A percentile compares a stretch with the other conserved stretches of the same genome.
These are phyloP conservation scores for Malaclemys terrapin DNA, from an alignment of 2,113 vertebrate genomes.

Conservation along the genomic window DNA sequence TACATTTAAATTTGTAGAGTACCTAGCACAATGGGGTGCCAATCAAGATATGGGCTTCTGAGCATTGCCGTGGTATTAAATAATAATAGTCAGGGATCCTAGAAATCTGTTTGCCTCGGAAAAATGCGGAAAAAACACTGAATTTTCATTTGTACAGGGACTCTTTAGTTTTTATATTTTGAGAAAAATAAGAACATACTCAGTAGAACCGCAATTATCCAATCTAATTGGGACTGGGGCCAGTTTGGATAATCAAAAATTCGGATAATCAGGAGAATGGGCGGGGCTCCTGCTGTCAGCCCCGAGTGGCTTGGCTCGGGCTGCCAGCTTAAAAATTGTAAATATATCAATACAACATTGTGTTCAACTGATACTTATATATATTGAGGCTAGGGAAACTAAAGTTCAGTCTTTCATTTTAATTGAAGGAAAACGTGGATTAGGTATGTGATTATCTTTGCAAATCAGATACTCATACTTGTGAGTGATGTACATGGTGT, in stretches of 20 bases:
- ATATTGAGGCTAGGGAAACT: not conserved
- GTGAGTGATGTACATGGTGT: not conserved
- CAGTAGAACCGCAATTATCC: not conserved
- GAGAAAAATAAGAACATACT: not conserved
- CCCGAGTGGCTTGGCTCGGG: not conserved
- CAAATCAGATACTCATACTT: not conserved
- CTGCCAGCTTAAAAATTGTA: not conserved
- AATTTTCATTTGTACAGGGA: not conserved
- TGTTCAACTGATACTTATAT: not conserved
- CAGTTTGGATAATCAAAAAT: not conserved
- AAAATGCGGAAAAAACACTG: not conserved
- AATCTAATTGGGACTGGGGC: not conserved
- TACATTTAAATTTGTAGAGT: not conserved
- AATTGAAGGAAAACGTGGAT: not conserved
- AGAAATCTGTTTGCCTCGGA: not conserved
- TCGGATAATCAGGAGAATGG: not conserved
- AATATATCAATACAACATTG: not conserved
- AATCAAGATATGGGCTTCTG: not conserved
- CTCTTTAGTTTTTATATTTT: not conserved
- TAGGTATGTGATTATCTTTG: not conserved
- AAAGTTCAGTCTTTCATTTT: not conserved
- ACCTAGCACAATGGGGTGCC: not conserved
- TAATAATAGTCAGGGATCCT: not conserved
- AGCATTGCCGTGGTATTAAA: not conserved
- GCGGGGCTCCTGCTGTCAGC: not conserved